Evolutionary conservation across 2,888 invertebrate species (phyloP).

Genomic region (Andrena flavipes): DNA sequence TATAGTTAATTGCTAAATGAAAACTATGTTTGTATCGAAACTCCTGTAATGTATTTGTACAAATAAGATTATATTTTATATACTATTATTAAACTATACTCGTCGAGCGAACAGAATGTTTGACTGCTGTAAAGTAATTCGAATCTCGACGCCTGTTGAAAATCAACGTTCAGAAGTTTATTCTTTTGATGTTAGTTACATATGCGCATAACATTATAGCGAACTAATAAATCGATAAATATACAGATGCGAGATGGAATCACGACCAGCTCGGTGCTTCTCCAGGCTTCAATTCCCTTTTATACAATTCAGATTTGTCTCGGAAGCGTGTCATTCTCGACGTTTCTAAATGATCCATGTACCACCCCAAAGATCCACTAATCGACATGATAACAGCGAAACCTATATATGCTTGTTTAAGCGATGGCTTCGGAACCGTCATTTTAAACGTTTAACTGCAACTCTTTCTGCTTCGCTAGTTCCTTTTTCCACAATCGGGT

Average conservation of each 20-base stretch:
- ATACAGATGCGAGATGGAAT: constrained; percentile 56
- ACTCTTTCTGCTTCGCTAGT: constrained; percentile 66
- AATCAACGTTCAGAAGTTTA: constrained; percentile 11
- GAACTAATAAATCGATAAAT: constrained; percentile 6
- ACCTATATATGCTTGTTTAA: constrained; percentile 85
- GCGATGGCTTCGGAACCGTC: neutral
- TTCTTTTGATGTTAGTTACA: constrained; percentile 15
- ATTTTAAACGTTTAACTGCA: constrained; percentile 59
- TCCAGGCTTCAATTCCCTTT: constrained; percentile 88
- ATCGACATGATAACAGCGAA: constrained; percentile 85
- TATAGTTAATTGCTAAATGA: neutral
- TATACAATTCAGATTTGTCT: constrained; percentile 93
- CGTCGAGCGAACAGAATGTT: neutral
- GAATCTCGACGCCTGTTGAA: neutral
- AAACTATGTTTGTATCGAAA: neutral
- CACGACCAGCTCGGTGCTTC: constrained; percentile 91
- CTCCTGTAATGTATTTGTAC: constrained; percentile 5
- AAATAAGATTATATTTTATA: neutral
- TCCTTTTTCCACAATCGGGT: constrained; percentile 90
- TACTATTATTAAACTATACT: neutral
- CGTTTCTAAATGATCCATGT: constrained; percentile 89
- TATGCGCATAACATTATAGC: constrained; percentile 18
- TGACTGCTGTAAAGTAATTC: neutral
- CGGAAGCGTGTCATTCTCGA: constrained; percentile 90
- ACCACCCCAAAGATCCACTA: constrained; percentile 88